Evolutionary conservation across 2,113 vertebrate genomes (phyloP).

Genomic region (human): DNA sequence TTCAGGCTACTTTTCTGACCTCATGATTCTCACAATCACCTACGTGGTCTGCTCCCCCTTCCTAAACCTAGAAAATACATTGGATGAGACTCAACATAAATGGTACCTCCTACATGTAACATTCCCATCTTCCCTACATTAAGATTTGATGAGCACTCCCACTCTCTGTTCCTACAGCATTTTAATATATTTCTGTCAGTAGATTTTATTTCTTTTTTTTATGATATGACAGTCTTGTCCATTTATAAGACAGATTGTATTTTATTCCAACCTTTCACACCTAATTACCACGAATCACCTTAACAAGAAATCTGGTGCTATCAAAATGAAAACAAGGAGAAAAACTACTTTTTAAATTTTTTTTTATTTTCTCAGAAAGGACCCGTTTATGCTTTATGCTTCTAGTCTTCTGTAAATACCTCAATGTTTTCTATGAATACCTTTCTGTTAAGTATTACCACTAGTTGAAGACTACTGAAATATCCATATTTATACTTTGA

Average conservation of each 20-base stretch:
- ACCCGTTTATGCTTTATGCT: neutral
- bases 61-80: neutral
- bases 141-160: neutral
- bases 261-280: neutral
- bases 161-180: neutral
- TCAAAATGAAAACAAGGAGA: neutral
- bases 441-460: neutral
- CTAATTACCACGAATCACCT: neutral
- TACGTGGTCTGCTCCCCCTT: neutral
- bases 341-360: neutral
- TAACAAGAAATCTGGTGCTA: neutral
- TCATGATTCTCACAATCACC: neutral
- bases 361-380: neutral
- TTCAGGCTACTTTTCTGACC: neutral
- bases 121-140: neutral
- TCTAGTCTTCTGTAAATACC: neutral
- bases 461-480: neutral
- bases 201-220: slow-evolving; percentile 7
- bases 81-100: neutral
- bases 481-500: neutral
- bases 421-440: neutral
- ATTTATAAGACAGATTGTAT: neutral
- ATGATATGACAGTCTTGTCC: neutral
- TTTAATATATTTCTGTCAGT: neutral
- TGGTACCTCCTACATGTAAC: neutral